Evolutionary conservation across 2,888 invertebrate genomes (phyloP), one percentile per base, ranked within the genome.

Genomic region (Apotomis capreana): DNA sequence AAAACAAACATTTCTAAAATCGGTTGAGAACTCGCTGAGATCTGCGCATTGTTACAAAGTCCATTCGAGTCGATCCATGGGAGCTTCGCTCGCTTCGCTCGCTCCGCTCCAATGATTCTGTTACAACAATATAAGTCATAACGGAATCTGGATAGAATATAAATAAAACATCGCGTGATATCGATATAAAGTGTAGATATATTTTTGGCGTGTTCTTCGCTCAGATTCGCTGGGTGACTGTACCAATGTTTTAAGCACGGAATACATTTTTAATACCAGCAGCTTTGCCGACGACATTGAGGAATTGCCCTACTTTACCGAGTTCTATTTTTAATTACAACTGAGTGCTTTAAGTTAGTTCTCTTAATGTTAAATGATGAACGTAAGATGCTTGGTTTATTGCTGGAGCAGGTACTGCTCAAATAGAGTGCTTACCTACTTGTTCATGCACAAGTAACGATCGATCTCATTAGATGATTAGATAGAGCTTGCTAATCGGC

Each of bases 271-370:
- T 64, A 70, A 70, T 60, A 52, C 54, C 64, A 57, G 36, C 70
- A 40, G 51, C 44, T 59, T 60, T 73, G 61, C 75, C 74, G 78
- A 76, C 77, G 90, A 87, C 90, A 83, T 85, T 89, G 89, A 91
- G 87, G 85, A 88, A 91, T 90, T 87, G 87, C 86, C 85, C 81
- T 84, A 88, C 88, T 90, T 89, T 87, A 87, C 81, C 87, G 85
- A 88, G 88, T 87, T 83, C 76, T 83, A 82, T 86, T 88, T 89
- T 90, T 90, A 90, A 90, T 91, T 90, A 89, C 89, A 84, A 83
- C 87, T 85, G 83, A 87, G 87, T 77, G 87, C 86, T 86, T 83
- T 83, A 78, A 83, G 83, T 83, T 85, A 81, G 76, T 80, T 79
- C 76, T 79, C 80, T 82, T 79, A 69, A 68, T 68, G 70, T 63